Evolutionary conservation across 2,888 invertebrate species (phyloP).

Genomic region (Drosophila cracens): DNA sequence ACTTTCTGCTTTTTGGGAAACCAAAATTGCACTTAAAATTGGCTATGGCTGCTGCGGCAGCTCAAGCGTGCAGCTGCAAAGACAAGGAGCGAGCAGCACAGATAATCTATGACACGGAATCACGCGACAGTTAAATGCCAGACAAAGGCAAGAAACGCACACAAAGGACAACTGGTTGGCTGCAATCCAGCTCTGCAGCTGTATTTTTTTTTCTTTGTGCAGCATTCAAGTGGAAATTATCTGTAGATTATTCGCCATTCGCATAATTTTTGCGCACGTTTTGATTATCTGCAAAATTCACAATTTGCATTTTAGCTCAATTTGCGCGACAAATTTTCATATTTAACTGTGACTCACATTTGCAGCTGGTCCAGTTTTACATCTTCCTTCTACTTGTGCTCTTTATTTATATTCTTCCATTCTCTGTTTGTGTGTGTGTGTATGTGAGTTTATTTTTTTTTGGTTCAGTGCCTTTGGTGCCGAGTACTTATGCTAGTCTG

Average conservation of each 20-base stretch:
- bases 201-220: constrained; percentile 7
- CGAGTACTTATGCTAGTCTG: constrained; percentile 37
- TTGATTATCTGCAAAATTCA: constrained; percentile 69
- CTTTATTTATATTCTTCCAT: not conserved
- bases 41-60: constrained; percentile 44
- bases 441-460: not conserved
- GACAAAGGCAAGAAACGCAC: constrained; percentile 63
- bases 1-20: constrained; percentile 33
- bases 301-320: constrained; percentile 63
- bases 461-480: not conserved
- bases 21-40: constrained; percentile 77
- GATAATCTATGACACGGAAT: constrained; percentile 76
- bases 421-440: not conserved
- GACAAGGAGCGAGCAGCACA: constrained; percentile 8
- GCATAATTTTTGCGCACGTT: constrained; percentile 70
- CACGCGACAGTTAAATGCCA: constrained; percentile 75
- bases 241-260: constrained; percentile 52
- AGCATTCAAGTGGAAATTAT: constrained; percentile 65
- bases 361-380: constrained; percentile 30
- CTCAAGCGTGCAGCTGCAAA: constrained; percentile 16
- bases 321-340: constrained; percentile 30
- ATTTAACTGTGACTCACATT: constrained; percentile 53
- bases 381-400: not conserved
- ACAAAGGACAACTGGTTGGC: constrained; percentile 48
- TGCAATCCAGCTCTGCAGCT: constrained; percentile 38